Percentiles rank a stretch among this genome's conserved stretches.
phyloP scores from a whole-genome alignment of 2,797 vertebrate genomes.

The Hydrocynus forskahlii region DNA sequence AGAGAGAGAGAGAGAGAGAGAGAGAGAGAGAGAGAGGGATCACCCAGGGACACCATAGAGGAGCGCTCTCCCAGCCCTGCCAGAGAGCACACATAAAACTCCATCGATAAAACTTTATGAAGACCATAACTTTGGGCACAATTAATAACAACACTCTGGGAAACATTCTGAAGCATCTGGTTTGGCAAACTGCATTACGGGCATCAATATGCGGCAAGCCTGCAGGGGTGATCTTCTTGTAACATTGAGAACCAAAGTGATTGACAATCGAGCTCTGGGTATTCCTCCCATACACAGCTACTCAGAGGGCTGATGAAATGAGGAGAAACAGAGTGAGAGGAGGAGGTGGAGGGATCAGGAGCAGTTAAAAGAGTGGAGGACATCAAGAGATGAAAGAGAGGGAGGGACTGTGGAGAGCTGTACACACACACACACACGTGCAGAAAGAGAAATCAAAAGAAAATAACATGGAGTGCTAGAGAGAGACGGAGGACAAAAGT shows the following conservation, averaged over 20 bases:
- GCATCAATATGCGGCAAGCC: constrained; percentile 66
- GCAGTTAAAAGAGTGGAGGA: constrained; percentile 35
- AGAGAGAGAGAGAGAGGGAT: constrained; percentile 31
- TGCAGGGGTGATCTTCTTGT: constrained; percentile 69
- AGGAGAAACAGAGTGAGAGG: constrained; percentile 63
- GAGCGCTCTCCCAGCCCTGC: constrained; percentile 51
- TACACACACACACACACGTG: background rate
- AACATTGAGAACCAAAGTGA: constrained; percentile 69
- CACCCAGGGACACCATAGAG: constrained; percentile 37
- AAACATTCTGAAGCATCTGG: constrained; percentile 77
- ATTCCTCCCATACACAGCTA: constrained; percentile 70
- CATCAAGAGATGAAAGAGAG: constrained; percentile 41
- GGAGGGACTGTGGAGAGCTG: constrained; percentile 21
- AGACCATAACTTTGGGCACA: constrained; percentile 73
- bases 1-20: constrained; percentile 16
- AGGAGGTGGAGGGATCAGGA: constrained; percentile 30
- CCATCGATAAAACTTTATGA: constrained; percentile 80
- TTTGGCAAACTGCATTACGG: constrained; percentile 66
- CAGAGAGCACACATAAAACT: constrained; percentile 67
- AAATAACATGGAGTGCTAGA: constrained; percentile 41
- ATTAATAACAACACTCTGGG: constrained; percentile 78
- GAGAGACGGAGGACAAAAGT: constrained; percentile 22
- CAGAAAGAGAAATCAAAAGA: constrained; percentile 40
- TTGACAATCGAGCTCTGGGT: constrained; percentile 71
- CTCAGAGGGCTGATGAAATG: constrained; percentile 74